Conservation (phyloP, 1,140 invertebrate genomes). For the Solen grandis region DNA sequence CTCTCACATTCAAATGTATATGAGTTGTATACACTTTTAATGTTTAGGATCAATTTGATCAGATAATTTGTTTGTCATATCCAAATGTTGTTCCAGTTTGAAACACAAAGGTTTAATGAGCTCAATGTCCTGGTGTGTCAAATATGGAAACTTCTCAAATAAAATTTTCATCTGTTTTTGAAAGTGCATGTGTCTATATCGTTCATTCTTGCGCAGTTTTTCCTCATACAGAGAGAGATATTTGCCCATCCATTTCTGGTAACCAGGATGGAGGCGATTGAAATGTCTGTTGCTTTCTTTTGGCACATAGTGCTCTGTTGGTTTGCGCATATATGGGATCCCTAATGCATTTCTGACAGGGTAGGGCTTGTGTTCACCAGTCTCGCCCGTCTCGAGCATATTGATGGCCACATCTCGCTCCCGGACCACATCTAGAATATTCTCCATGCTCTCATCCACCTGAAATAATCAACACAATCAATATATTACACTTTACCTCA, state of each 20-base stretch:
- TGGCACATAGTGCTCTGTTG: conserved; percentile 67
- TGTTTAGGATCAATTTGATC: too few species aligned
- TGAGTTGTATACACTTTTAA: too few species aligned
- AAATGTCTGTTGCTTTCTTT: conserved; percentile 61
- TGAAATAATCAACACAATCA: too few species aligned
- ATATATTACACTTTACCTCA: too few species aligned
- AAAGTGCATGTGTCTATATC: conserved; percentile 11
- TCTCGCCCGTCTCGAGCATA: conserved; percentile 91
- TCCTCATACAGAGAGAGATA: conserved; percentile 65
- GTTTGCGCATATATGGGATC: conserved; percentile 44
- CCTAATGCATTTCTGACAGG: conserved; percentile 67
- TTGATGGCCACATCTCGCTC: conserved; percentile 96
- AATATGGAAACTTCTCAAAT: conserved; percentile 65
- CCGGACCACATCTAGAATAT: conserved; percentile 93
- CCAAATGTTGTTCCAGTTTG: conserved; percentile 12
- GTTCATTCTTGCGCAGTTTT: conserved; percentile 40
- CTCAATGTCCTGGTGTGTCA: conserved; percentile 34
- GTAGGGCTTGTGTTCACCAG: conserved; percentile 49
- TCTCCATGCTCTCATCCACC: conserved; percentile 96
- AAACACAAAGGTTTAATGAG: background rate
- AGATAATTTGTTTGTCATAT: background rate
- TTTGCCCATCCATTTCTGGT: conserved; percentile 48
- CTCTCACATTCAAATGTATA: too few species aligned
- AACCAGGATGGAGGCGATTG: conserved; percentile 47
- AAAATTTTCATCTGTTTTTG: conserved; percentile 41